phyloP scores from a whole-genome alignment of 1,140 invertebrate genomes.

The Bombus soroeensis region DNA sequence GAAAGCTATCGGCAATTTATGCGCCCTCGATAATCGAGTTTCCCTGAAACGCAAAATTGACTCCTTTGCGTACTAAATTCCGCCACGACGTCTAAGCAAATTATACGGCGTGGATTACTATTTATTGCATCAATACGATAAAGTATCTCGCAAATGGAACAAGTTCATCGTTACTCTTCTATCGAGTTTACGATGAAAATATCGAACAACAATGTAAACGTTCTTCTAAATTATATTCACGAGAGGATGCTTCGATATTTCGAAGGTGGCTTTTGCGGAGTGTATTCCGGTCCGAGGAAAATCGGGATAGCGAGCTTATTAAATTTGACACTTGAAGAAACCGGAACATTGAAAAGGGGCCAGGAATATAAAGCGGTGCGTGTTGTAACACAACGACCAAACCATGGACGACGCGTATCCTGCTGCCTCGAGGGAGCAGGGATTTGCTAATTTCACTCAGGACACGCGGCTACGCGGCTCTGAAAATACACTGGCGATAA shows the following conservation, averaged over 20 bases:
- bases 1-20: constrained; percentile 44
- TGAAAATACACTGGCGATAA: constrained; percentile 66
- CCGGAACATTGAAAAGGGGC: constrained; percentile 83
- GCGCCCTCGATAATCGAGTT: constrained; percentile 48
- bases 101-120: constrained; percentile 43
- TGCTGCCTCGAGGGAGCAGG: constrained; percentile 73
- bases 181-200: background rate
- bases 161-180: background rate
- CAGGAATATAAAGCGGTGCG: constrained; percentile 73
- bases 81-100: constrained; percentile 48
- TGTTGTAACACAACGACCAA: constrained; percentile 39
- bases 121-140: background rate
- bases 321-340: constrained; percentile 83
- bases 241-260: background rate
- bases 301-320: constrained; percentile 73
- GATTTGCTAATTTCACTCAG: constrained; percentile 79
- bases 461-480: constrained; percentile 71
- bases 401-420: constrained; percentile 69
- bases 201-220: background rate
- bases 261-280: background rate
- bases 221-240: background rate
- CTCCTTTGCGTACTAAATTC: constrained; percentile 59
- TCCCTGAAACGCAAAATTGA: constrained; percentile 35
- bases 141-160: background rate
- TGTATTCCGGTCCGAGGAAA: constrained; percentile 45